phyloP scores from a whole-genome alignment of 2,888 invertebrate genomes.

The Eupithecia pulchellata region DNA sequence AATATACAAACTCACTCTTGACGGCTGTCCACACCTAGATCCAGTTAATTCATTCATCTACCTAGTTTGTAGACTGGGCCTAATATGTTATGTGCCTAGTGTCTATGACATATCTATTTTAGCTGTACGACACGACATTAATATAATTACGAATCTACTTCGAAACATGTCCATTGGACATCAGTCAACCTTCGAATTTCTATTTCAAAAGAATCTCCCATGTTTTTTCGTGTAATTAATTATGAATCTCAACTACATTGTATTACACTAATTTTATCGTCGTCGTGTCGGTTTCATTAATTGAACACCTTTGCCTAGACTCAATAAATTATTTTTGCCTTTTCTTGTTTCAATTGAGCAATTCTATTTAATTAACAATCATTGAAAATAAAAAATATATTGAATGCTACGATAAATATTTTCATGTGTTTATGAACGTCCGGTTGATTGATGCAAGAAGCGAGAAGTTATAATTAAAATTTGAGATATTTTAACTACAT shows the following conservation, averaged over 20 bases:
- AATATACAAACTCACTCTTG: constrained; percentile 27
- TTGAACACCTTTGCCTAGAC: neutral
- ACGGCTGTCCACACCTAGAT: constrained; percentile 31
- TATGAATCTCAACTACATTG: too few species aligned
- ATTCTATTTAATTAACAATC: constrained; percentile 42
- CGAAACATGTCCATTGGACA: neutral
- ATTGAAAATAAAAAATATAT: constrained; percentile 40
- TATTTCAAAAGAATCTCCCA: neutral
- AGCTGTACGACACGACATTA: neutral
- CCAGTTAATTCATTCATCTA: constrained; percentile 28
- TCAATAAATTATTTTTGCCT: constrained; percentile 34
- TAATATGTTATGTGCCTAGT: constrained; percentile 9
- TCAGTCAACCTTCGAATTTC: neutral
- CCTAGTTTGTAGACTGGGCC: constrained; percentile 11
- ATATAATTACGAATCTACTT: neutral
- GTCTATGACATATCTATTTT: constrained; percentile 1
- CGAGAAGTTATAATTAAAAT: constrained; percentile 25
- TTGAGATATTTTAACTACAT: constrained; percentile 9
- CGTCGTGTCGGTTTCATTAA: neutral
- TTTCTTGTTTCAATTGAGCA: constrained; percentile 40
- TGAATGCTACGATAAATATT: constrained; percentile 33
- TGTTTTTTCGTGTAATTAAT: too few species aligned
- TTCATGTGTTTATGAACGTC: constrained; percentile 33
- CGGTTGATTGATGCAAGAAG: constrained; percentile 33
- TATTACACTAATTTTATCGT: neutral